Evolutionary conservation across 1,140 invertebrate genomes (phyloP).

Genomic region (Papilio aristodemus): DNA sequence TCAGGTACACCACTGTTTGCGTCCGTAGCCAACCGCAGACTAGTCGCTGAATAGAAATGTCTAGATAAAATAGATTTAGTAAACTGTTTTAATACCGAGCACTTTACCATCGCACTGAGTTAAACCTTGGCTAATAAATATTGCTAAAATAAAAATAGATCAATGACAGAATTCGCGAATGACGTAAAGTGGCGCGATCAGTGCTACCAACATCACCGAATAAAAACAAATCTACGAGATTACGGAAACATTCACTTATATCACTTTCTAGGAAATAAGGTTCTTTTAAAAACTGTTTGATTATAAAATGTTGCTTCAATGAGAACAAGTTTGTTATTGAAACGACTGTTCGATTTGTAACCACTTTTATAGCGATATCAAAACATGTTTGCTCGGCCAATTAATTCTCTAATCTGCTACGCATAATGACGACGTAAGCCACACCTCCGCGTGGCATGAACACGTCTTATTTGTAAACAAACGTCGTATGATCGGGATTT

Average conservation of each 20-base stretch:
- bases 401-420: constrained; percentile 36
- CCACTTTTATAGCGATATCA: constrained; percentile 58
- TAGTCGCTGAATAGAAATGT: constrained; percentile 30
- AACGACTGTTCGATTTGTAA: constrained; percentile 27
- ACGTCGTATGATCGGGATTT: constrained; percentile 68
- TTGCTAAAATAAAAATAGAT: constrained; percentile 61
- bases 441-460: constrained; percentile 60
- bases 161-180: constrained; percentile 56
- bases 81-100: constrained; percentile 17
- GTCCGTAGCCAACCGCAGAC: constrained; percentile 25
- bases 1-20: constrained; percentile 41
- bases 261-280: neutral
- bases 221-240: constrained; percentile 51
- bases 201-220: constrained; percentile 57
- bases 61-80: constrained; percentile 32
- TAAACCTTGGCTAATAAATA: constrained; percentile 50
- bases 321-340: constrained; percentile 47
- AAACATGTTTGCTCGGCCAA: constrained; percentile 64
- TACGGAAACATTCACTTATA: constrained; percentile 34
- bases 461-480: constrained; percentile 59
- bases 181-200: constrained; percentile 71
- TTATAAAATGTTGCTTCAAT: constrained; percentile 23
- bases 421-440: constrained; percentile 46
- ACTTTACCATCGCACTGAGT: constrained; percentile 15
- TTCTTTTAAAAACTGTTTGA: neutral